A percentile compares a stretch with the other conserved stretches of the same genome.
Evolutionary conservation across 2,113 vertebrate species (phyloP).

Genomic region (Ophthalmolycus amberensis): DNA sequence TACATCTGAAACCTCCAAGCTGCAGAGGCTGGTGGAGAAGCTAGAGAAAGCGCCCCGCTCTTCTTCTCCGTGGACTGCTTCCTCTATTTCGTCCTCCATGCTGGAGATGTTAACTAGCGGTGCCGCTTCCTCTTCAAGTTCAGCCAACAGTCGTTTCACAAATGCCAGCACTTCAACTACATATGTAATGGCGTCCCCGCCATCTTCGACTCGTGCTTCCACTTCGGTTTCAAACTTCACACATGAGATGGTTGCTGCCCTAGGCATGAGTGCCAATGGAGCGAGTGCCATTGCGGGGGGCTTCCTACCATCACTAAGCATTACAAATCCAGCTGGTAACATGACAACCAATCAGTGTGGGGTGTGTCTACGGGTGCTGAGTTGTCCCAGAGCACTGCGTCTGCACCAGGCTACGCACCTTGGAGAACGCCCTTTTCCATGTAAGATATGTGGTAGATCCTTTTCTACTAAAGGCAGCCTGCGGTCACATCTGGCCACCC

Average conservation of each 20-base stretch:
- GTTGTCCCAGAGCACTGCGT: slow-evolving; percentile 91
- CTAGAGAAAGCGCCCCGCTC: slow-evolving; percentile 83
- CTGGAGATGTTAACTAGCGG: slow-evolving; percentile 72
- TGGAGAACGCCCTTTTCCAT: slow-evolving; percentile 92
- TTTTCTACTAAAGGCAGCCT: slow-evolving; percentile 93
- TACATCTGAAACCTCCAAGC: slow-evolving; percentile 87
- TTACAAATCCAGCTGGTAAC: slow-evolving; percentile 72
- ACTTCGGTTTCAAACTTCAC: slow-evolving; percentile 82
- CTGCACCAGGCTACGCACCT: slow-evolving; percentile 93
- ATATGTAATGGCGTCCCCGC: slow-evolving; percentile 79
- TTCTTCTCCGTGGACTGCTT: slow-evolving; percentile 71
- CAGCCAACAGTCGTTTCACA: slow-evolving; percentile 70
- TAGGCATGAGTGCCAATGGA: slow-evolving; percentile 75
- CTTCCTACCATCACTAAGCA: slow-evolving; percentile 68
- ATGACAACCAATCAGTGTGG: slow-evolving; percentile 89
- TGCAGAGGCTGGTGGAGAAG: slow-evolving; percentile 84
- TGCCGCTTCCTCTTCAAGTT: slow-evolving; percentile 55
- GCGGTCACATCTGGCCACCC: slow-evolving; percentile 90
- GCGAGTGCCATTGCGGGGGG: slow-evolving; percentile 67
- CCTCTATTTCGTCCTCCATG: slow-evolving; percentile 82
- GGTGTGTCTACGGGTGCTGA: slow-evolving; percentile 90
- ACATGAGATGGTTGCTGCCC: slow-evolving; percentile 79
- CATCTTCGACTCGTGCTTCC: slow-evolving; percentile 77
- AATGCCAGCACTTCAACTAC: slow-evolving; percentile 79
- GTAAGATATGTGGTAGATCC: slow-evolving; percentile 92